A percentile compares a stretch with the other conserved stretches of the same genome.
These are phyloP conservation scores for Hippocampus barbouri DNA, from an alignment of 2,113 vertebrate species.

Conservation along the genomic window DNA sequence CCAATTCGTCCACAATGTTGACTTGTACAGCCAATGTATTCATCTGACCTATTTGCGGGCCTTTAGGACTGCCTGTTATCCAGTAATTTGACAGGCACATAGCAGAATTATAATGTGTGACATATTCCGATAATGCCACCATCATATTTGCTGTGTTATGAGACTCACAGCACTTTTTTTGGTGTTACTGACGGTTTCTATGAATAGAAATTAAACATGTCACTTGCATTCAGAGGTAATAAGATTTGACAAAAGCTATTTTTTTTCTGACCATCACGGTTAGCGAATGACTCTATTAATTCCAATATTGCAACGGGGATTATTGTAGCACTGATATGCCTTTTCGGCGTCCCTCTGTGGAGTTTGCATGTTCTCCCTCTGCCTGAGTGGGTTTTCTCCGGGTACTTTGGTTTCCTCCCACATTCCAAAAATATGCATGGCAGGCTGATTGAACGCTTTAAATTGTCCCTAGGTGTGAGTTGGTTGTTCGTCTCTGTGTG, in stretches of 20 bases:
- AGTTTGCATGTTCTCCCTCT: too few relatives aligned
- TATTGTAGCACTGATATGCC: slow-evolving; percentile 14
- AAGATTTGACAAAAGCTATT: slow-evolving; percentile 48
- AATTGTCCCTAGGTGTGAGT: too few relatives aligned
- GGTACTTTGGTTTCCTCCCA: too few relatives aligned
- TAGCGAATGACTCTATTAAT: slow-evolving; percentile 37
- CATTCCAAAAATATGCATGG: too few relatives aligned
- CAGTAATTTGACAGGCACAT: slow-evolving; percentile 20
- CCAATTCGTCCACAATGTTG: slow-evolving; percentile 22
- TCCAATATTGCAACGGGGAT: neutral
- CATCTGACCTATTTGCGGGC: neutral
- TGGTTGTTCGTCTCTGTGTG: too few relatives aligned
- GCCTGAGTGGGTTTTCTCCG: too few relatives aligned
- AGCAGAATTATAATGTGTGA: slow-evolving; percentile 6
- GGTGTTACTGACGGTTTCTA: slow-evolving; percentile 6
- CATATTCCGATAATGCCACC: slow-evolving; percentile 20
- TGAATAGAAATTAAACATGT: slow-evolving; percentile 18
- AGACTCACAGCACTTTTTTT: slow-evolving; percentile 4
- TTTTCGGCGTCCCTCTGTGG: neutral
- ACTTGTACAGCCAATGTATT: slow-evolving; percentile 15
- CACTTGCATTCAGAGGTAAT: slow-evolving; percentile 36
- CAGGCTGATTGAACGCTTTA: too few relatives aligned
- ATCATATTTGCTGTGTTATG: slow-evolving; percentile 7
- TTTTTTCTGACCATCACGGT: slow-evolving; percentile 37
- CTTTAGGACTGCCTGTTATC: neutral